Percentiles rank a stretch among this genome's conserved stretches.
phyloP scores from a whole-genome alignment of 2,888 invertebrate species.

The Drosophila siamana region DNA sequence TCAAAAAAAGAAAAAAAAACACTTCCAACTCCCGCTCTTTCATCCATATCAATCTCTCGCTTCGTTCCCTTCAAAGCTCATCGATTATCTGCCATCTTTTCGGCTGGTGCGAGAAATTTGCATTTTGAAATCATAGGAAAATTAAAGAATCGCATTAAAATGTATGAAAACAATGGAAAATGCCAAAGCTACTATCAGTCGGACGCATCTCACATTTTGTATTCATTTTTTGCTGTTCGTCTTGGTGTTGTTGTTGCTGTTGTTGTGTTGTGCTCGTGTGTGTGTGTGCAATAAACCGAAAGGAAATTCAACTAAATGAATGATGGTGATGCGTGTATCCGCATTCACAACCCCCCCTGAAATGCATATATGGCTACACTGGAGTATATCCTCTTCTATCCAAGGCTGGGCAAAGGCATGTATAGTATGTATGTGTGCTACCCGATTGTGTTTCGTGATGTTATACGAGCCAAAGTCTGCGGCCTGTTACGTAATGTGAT shows the following conservation, averaged over 20 bases:
- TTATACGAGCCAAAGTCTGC: constrained; percentile 76
- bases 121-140: constrained; percentile 51
- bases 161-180: constrained; percentile 44
- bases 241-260: not conserved
- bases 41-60: not conserved
- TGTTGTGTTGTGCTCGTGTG: too few species aligned
- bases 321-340: constrained; percentile 56
- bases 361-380: not conserved
- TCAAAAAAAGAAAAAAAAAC: too few species aligned
- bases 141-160: constrained; percentile 53
- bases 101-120: constrained; percentile 38
- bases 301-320: constrained; percentile 46
- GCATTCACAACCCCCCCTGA: constrained; percentile 45
- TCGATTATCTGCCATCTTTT: constrained; percentile 32
- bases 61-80: not conserved
- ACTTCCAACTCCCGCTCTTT: not conserved
- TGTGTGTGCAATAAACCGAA: constrained; percentile 22
- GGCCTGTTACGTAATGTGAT: constrained; percentile 78
- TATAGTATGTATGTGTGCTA: not conserved
- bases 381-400: too few species aligned
- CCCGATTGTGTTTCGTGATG: constrained; percentile 33
- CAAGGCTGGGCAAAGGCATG: too few species aligned
- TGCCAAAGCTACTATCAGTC: constrained; percentile 39
- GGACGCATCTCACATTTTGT: constrained; percentile 39
- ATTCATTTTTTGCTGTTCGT: not conserved